phyloP scores from a whole-genome alignment of 2,797 vertebrate species.

The Oophaga sylvatica region DNA sequence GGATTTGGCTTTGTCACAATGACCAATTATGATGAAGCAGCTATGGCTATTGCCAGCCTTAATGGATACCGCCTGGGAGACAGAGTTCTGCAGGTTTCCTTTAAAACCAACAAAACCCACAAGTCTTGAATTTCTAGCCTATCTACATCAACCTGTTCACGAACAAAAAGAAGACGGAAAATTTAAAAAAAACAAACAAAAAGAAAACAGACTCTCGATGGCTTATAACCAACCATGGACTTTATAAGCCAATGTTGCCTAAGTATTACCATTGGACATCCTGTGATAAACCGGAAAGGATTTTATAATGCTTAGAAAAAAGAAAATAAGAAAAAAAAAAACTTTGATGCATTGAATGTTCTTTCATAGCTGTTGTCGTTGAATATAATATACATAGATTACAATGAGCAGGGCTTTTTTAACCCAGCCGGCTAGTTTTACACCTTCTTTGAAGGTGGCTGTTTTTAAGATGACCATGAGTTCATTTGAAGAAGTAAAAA shows the following conservation, averaged over 20 bases:
- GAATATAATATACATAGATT: constrained; percentile 93
- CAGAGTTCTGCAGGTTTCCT: constrained; percentile 99
- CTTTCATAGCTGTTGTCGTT: constrained; percentile 98
- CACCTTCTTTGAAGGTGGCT: constrained; percentile 95
- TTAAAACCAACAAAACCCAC: constrained; percentile 99
- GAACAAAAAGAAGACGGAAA: constrained; percentile 75
- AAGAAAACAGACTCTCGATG: constrained; percentile 96
- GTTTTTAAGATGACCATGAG: constrained; percentile 99
- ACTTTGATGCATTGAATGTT: constrained; percentile 99
- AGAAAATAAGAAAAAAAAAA: constrained; percentile 75
- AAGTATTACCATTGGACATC: constrained; percentile 99
- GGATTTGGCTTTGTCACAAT: constrained; percentile 99
- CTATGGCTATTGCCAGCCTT: constrained; percentile 99
- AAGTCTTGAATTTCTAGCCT: constrained; percentile 95
- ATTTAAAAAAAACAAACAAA: constrained; percentile 71
- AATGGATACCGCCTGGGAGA: constrained; percentile 99
- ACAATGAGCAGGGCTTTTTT: constrained; percentile 94
- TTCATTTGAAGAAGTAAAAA: constrained; percentile 86
- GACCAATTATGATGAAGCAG: constrained; percentile 99
- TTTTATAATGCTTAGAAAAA: constrained; percentile 87
- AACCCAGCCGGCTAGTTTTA: constrained; percentile 99
- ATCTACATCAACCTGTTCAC: constrained; percentile 68
- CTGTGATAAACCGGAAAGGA: constrained; percentile 93
- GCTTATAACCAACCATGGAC: constrained; percentile 99
- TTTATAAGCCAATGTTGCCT: constrained; percentile 99